These are phyloP conservation scores for Diarsia mendica DNA, from an alignment of 2,888 invertebrate genomes.

Conservation along the genomic window DNA sequence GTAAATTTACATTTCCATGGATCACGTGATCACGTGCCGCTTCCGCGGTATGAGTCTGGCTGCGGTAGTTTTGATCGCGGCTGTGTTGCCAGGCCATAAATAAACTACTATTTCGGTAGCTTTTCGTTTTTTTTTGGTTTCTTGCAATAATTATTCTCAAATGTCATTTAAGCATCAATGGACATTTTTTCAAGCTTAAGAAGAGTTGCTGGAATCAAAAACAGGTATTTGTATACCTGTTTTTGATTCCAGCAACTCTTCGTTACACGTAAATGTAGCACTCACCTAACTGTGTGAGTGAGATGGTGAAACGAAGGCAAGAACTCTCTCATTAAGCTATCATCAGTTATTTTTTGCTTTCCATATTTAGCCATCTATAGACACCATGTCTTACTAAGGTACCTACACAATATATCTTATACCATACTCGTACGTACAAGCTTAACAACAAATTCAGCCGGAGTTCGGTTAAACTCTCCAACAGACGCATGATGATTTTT, in stretches of 20 bases:
- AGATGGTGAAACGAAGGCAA: not conserved
- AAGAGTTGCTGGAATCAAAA: not conserved
- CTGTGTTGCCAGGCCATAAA: constrained; percentile 31
- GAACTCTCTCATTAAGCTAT: not conserved
- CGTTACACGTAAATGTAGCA: not conserved
- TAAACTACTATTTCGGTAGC: constrained; percentile 22
- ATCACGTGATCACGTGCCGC: constrained; percentile 42
- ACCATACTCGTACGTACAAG: not conserved
- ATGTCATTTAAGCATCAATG: too few relatives aligned
- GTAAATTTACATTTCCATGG: constrained; percentile 22
- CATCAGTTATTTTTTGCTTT: not conserved
- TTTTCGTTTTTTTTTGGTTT: not conserved
- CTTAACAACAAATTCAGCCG: not conserved
- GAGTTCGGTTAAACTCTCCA: not conserved
- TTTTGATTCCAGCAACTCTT: too few relatives aligned
- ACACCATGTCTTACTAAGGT: not conserved
- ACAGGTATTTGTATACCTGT: too few relatives aligned
- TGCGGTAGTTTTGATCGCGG: not conserved
- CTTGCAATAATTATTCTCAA: too few relatives aligned
- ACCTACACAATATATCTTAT: not conserved
- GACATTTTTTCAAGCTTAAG: not conserved
- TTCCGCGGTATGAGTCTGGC: constrained; percentile 1
- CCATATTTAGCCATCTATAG: not conserved
- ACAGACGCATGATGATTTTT: not conserved
- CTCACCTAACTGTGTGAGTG: not conserved